Base-by-base conservation (phyloP, 1,140 invertebrate genomes). In the Drosophila mojavensis region DNA sequence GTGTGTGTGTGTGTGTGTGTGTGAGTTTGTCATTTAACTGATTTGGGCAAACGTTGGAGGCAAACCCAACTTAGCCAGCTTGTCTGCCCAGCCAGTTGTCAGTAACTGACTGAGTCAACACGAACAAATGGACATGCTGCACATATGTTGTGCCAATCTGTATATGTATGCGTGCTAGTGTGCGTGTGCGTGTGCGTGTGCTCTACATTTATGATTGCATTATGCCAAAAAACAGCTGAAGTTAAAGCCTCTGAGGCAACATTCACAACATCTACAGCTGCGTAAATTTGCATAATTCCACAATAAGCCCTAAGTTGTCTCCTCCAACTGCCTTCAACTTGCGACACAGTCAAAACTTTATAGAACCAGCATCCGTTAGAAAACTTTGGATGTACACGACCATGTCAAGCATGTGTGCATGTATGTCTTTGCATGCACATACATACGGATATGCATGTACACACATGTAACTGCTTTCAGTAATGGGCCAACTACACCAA, bases 231-330 rank as follows among this genome's bases (percentile, higher is more conserved):
- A 82, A 83, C 63, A 76, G 71, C 69, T 70, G 33, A 81, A 81
- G 73, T 51, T 68, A 69, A 79, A 64, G 77, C 63, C 78, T 62
- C 58, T 67, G 54, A 56, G 30, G 47, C 55, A 67, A 71, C 66
- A 75, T 47, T 17, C 17, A 47, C 77, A 61, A 59, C 67, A 60
- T 55, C 63, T 65, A 73, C 74, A 78, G 69, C 76, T 82, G 72
- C 67, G 63, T 76, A 62, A 76, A 82, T 83, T 83, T 83, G 80
- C 79, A 83, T 83, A 82, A 82, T 83, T 82, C 76, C 79, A 51
- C 75, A 82, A 82, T 79, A 79, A 76, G 79, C 79, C 64, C 48
- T n/a, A 62, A 62, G 70, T 48, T 65, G 63, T 62, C 50, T 41
- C 24, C 47, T 53, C 17, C 45, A 50, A 59, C 36, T 58, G 33